These are phyloP conservation scores for Acomys russatus DNA, from an alignment of 2,797 vertebrate genomes.

Conservation along the genomic window DNA sequence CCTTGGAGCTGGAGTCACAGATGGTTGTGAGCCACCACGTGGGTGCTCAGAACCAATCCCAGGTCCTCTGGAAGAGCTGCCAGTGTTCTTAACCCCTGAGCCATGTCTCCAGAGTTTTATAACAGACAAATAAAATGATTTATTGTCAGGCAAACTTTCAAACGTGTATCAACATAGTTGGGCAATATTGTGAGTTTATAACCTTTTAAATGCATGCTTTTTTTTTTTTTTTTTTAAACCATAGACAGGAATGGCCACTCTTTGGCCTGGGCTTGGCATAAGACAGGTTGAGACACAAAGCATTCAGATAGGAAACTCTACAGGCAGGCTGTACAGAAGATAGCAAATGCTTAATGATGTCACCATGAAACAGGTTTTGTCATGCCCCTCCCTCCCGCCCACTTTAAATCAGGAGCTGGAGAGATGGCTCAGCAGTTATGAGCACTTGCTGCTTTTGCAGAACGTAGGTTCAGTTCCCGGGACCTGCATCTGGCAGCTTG, in stretches of 20 bases:
- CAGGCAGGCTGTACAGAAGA: constrained; percentile 47
- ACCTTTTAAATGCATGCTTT: constrained; percentile 10
- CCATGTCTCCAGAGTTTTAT: constrained; percentile 2
- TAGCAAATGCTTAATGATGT: not conserved
- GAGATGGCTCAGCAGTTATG: not conserved
- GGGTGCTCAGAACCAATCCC: not conserved
- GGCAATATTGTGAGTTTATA: constrained; percentile 37
- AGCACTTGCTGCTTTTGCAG: not conserved
- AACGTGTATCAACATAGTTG: not conserved
- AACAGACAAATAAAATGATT: not conserved
- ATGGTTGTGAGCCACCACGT: not conserved
- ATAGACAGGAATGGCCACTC: not conserved
- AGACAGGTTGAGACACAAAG: constrained; percentile 60
- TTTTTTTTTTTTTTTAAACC: constrained; percentile 17
- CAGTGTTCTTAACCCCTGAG: not conserved
- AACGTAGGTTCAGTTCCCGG: not conserved
- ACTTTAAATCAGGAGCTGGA: not conserved
- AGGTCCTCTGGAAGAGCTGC: not conserved
- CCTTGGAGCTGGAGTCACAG: not conserved
- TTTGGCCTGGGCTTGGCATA: constrained; percentile 31
- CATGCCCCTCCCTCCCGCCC: not conserved
- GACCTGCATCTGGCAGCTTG: not conserved
- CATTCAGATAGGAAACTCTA: constrained; percentile 51
- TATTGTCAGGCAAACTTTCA: constrained; percentile 40
- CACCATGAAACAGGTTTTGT: constrained; percentile 19